Evolutionary conservation across 2,888 invertebrate genomes (phyloP).

Genomic region (Apamea epomidion): DNA sequence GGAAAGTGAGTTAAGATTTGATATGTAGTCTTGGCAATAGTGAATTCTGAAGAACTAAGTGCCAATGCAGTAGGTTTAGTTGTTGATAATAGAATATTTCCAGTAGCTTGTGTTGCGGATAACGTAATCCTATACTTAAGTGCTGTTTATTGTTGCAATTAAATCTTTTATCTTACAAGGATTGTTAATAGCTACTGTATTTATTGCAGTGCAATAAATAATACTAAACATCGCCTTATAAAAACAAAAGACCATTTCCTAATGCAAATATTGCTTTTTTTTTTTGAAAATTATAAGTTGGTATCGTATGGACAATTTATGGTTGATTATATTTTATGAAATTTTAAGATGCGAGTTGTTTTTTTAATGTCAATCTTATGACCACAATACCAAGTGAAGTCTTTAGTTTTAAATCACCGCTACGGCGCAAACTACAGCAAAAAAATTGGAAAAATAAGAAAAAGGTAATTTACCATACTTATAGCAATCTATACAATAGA

Average conservation of each 20-base stretch:
- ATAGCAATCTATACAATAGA: background rate
- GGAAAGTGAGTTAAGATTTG: no score
- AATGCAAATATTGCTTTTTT: background rate
- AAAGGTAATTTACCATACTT: background rate
- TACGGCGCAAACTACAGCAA: background rate
- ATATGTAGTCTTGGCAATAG: background rate
- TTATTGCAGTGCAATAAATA: slow-evolving; percentile 24
- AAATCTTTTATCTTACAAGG: slow-evolving; percentile 19
- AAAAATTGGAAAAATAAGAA: slow-evolving; percentile 1
- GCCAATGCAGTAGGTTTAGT: background rate
- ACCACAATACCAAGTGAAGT: background rate
- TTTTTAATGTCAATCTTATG: no score
- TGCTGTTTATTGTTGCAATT: slow-evolving; percentile 23
- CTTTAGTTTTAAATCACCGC: background rate
- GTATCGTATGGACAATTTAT: background rate
- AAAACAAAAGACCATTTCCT: background rate
- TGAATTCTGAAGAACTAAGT: slow-evolving; percentile 2
- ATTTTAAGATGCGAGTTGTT: background rate
- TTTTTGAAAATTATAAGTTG: background rate
- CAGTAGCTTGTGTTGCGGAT: slow-evolving; percentile 43
- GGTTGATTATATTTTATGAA: background rate
- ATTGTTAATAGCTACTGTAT: slow-evolving; percentile 36
- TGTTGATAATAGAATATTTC: slow-evolving; percentile 16
- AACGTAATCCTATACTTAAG: slow-evolving; percentile 47
- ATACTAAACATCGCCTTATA: background rate